Conservation (phyloP, 2,113 vertebrate genomes). For the Dicrurus megarhynchus region DNA sequence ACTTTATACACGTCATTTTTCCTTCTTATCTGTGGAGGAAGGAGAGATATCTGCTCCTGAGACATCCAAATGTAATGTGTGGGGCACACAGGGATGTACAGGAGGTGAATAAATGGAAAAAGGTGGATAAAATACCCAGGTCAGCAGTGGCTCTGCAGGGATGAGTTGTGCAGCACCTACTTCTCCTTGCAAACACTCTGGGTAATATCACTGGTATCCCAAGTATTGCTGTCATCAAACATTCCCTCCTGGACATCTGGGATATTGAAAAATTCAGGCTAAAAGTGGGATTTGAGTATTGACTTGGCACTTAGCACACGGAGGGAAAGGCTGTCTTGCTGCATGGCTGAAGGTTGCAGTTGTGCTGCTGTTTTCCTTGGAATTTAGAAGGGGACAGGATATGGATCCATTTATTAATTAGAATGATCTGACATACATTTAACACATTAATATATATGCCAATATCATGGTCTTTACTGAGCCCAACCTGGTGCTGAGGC, state of each 20-base stretch:
- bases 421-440: not conserved
- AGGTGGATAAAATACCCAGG: accelerated
- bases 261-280: not conserved
- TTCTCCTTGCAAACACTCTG: not conserved
- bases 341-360: not conserved
- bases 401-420: not conserved
- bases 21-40: not conserved
- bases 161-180: not conserved
- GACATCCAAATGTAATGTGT: not conserved
- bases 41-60: not conserved
- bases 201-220: not conserved
- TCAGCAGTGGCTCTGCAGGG: not conserved
- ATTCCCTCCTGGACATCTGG: not conserved
- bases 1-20: not conserved
- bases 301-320: not conserved
- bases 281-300: not conserved
- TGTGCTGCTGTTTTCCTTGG: not conserved
- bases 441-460: not conserved
- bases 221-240: not conserved
- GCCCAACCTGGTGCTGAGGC: accelerated
- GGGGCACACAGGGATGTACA: accelerated
- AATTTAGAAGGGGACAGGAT: not conserved
- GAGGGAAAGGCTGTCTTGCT: not conserved
- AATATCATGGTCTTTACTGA: not conserved
- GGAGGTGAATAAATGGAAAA: not conserved